Base-by-base conservation (phyloP, 2,888 invertebrate species). In the Sepiola atlantica region DNA sequence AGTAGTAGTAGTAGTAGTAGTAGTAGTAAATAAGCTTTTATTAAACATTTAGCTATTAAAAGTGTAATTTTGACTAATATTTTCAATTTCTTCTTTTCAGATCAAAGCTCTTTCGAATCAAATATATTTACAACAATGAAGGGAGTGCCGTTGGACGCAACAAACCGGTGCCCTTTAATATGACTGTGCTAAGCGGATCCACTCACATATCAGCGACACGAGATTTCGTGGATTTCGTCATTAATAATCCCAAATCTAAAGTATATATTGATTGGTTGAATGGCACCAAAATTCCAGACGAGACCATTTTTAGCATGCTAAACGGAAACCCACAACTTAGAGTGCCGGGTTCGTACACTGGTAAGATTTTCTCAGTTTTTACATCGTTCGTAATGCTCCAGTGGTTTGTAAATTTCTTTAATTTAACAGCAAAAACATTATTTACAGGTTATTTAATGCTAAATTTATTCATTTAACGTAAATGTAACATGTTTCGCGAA, bases 231-330 rank as follows among this genome's bases (percentile, higher is more conserved):
- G 96, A 97, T 35, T 97, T 95, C 94, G 94, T 96, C 24, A 94
- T 97, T n/a, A 95, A 96, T 95, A 95, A 96, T 94, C 93, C 94
- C 32, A 95, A 94, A 90, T 95, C 96, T 4, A 91, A 93, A 18
- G 95, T 95, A 32, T 95, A 97, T 35, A 93, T 96, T 54, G 94
- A 95, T 0, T 97, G 96, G 97, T 94, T 96, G 20, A 95, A 95
- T 45, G 95, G 95, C 35, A 96, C 96, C 0, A 94, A 95, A 35
- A 94, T 96, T 0, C 96, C 97, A 0, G 97, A 97, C 94, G 97
- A 97, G 94, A 96, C 96, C 10, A 96, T 95, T 95, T 97, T 96
- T 95, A 93, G 96, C 0, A 95, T 96, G 16, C 95, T 97, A n/a
- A 96, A 96, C 94, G 96, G 96, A 94, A 96, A 96, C 94, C 96